Base-by-base conservation (phyloP, 2,113 vertebrate species). In the Tragelaphus buxtoni region DNA sequence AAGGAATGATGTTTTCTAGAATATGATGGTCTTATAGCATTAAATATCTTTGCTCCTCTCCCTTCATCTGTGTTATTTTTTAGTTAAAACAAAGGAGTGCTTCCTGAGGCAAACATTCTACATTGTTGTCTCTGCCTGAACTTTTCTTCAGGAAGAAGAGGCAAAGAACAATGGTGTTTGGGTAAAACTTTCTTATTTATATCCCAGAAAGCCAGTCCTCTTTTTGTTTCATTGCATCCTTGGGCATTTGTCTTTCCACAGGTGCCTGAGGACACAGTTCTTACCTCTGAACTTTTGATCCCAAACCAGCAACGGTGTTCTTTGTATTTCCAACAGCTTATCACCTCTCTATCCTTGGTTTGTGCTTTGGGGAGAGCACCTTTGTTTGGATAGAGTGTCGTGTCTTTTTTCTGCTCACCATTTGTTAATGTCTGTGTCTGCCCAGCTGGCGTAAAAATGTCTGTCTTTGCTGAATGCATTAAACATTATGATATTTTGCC, bases 401-500 rank as follows among this genome's bases (percentile, higher is more conserved):
- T n/a, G 56, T 74, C n/a, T 17, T 63, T 10, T 45, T 69, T 93
- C 51, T 87, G 14, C 9, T 94, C 45, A 72, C 12, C 16, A 9
- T 94, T 97, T 88, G 26, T 74, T 94, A 82, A 96, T 12, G 53
- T 60, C 72, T 89, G n/a, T 16, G 6, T 80, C 58, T 63, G 49
- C 83, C 24, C 7, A 94, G n/a, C 18, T 94, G 69, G 39, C 30
- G 39, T 82, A 26, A 51, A 91, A 92, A 77, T n/a, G 16, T 84
- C 88, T 17, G 4, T 45, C 35, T 90, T 97, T 90, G n/a, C 61
- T 58, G 56, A 94, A 92, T 93, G 42, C 86, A 93, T 95, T 95
- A 88, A 97, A 88, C 84, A 88, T 92, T 35, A 85, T 88, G 32
- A 45, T 92, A 82, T 58, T 96, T 97, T 96, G 39, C 45, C 55